Evolutionary conservation across 2,888 invertebrate species (phyloP), one percentile per base, ranked within the genome.

Genomic region (Tenodera sinensis): DNA sequence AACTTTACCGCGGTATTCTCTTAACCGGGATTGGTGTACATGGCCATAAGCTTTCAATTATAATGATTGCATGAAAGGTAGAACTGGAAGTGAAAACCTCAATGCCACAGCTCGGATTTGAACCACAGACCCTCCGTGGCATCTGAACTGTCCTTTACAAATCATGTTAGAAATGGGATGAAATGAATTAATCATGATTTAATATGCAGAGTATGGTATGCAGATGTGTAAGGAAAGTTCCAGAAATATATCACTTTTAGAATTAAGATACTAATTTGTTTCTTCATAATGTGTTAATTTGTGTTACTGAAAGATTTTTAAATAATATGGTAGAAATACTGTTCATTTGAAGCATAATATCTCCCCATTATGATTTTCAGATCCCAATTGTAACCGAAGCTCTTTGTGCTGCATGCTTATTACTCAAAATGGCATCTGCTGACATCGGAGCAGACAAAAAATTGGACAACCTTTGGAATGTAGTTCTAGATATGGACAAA

Each of bases 401-500:
- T 9, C 93, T 97, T 3, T 95, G 96, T 90, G 96, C 97, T 3
- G 94, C 96, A 8, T 95, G 96, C 91, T 93, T 97, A 84, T 93
- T 97, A 81, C 93, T 97, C 12, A 96, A 95, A 92, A 93, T 97
- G 1, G 94, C 95, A 42, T 92, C 94, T 71, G 93, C 94, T 14
- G 92, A 93, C 90, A 92, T 93, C 2, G 94, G 94, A 28, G 93
- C 94, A 88, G 94, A 94, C 83, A 91, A 92, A n/a, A 94, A 94
- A 91, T 93, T 95, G 87, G 94, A 93, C 81, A 93, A 94, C 83
- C 93, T 97, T 91, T 97, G 97, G 97, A 95, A 94, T 83, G 94
- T 96, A 85, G 93, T 97, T n/a, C 92, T 95, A 83, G 97, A 97
- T 93, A 94, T 96, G 92, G 96, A 97, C 89, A 97, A 97, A 92